Conservation (phyloP, 2,797 vertebrate species). For the Chaenodraco wilsoni region DNA sequence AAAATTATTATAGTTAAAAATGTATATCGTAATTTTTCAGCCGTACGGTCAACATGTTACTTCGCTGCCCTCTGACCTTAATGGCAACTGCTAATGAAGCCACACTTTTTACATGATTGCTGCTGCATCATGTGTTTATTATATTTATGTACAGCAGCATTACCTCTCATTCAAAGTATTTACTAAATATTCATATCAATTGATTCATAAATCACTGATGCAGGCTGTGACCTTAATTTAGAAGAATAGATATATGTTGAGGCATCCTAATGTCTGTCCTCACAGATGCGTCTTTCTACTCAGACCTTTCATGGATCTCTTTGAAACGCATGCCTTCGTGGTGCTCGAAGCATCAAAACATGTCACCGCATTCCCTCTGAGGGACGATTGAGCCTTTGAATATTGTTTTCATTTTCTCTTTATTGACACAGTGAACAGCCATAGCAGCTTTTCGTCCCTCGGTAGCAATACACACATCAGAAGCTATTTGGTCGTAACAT, state of each 20-base stretch:
- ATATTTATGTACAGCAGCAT: conserved; percentile 7
- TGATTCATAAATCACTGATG: conserved; percentile 38
- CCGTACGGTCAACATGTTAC: background rate
- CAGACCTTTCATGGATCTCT: conserved; percentile 48
- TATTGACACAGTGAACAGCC: conserved; percentile 28
- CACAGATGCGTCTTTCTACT: conserved; percentile 42
- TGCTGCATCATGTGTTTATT: conserved; percentile 20
- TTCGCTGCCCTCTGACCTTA: conserved; percentile 23
- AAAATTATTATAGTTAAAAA: background rate
- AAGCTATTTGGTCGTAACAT: conserved; percentile 36
- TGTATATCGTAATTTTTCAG: too few relatives aligned
- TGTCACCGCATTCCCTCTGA: conserved; percentile 37
- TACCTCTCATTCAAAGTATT: conserved; percentile 10
- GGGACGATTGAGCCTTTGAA: conserved; percentile 35
- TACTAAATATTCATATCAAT: conserved; percentile 37
- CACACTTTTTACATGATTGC: conserved; percentile 27
- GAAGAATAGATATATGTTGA: conserved; percentile 43
- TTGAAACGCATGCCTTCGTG: conserved; percentile 57
- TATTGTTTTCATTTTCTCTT: conserved; percentile 30
- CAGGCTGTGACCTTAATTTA: conserved; percentile 52
- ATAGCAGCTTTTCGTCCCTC: background rate
- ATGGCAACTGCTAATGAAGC: conserved; percentile 23
- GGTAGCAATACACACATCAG: conserved; percentile 24
- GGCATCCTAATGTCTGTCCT: conserved; percentile 30
- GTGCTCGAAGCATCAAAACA: conserved; percentile 42